Evolutionary conservation across 2,113 vertebrate species (phyloP).

Genomic region (Nerophis lumbriciformis): DNA sequence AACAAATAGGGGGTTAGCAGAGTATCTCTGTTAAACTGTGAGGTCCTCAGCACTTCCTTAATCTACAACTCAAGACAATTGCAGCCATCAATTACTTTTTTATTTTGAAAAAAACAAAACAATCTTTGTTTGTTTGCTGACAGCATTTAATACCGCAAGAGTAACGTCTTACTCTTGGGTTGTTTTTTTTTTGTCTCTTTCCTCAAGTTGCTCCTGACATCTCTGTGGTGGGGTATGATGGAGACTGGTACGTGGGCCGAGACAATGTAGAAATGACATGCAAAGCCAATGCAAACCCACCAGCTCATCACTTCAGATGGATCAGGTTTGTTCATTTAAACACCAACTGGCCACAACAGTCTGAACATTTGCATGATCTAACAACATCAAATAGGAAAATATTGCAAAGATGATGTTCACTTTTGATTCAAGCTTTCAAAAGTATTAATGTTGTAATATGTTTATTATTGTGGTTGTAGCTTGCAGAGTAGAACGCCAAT

Average conservation of each 20-base stretch:
- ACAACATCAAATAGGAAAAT: not conserved
- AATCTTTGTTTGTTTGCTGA: slow-evolving; percentile 3
- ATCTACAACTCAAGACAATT: no score
- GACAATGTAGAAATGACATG: slow-evolving; percentile 89
- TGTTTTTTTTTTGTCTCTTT: not conserved
- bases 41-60: no score
- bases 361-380: not conserved
- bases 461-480: no score
- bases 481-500: not conserved
- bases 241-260: slow-evolving; percentile 91
- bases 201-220: slow-evolving; percentile 89
- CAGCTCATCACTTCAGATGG: slow-evolving; percentile 78
- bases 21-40: not conserved
- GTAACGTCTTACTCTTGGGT: not conserved
- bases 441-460: not conserved
- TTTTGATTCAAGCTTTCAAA: not conserved
- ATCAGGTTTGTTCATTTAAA: slow-evolving; percentile 60
- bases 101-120: not conserved
- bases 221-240: slow-evolving; percentile 89
- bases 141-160: not conserved
- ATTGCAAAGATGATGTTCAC: not conserved
- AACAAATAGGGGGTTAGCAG: not conserved
- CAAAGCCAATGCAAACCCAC: slow-evolving; percentile 93
- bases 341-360: not conserved
- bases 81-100: not conserved